Conservation (phyloP, 2,888 invertebrate genomes). For the Bombyx huttoni region DNA sequence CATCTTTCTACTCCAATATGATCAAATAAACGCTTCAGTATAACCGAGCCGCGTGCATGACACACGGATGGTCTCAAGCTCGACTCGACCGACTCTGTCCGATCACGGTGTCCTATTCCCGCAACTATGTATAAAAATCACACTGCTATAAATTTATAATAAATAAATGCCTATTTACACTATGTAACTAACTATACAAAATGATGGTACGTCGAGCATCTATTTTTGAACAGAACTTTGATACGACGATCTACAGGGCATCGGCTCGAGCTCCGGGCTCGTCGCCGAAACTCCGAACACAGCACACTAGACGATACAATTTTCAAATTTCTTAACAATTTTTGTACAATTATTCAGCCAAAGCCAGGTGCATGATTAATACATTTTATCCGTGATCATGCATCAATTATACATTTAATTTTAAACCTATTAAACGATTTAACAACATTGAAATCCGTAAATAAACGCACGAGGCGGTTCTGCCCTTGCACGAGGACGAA, state of each 20-base stretch:
- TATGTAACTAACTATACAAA: slow-evolving; percentile 72
- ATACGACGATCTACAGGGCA: slow-evolving; percentile 53
- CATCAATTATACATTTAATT: slow-evolving; percentile 64
- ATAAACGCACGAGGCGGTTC: slow-evolving; percentile 24
- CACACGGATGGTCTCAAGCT: slow-evolving; percentile 47
- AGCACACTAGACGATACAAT: slow-evolving; percentile 48
- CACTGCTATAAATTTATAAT: slow-evolving; percentile 71
- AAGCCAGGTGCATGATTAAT: slow-evolving; percentile 60
- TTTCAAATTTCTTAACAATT: slow-evolving; percentile 48
- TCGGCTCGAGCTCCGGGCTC: slow-evolving; percentile 15
- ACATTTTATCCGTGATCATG: slow-evolving; percentile 55
- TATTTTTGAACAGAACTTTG: slow-evolving; percentile 58
- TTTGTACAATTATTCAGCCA: slow-evolving; percentile 68
- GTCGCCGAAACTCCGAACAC: slow-evolving; percentile 20
- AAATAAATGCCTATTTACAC: slow-evolving; percentile 74
- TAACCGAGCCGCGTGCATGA: slow-evolving; percentile 50
- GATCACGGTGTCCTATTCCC: slow-evolving; percentile 55
- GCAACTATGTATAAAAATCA: slow-evolving; percentile 68
- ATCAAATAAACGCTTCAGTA: slow-evolving; percentile 52
- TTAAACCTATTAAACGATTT: slow-evolving; percentile 68
- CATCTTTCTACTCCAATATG: slow-evolving; percentile 68
- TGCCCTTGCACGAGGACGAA: too few species aligned
- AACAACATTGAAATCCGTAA: slow-evolving; percentile 67
- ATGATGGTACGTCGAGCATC: slow-evolving; percentile 69
- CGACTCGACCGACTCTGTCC: slow-evolving; percentile 53